Percentiles rank a stretch among this genome's conserved stretches.
Conservation (phyloP, 2,888 invertebrate genomes). For the Phaedon cochleariae region DNA sequence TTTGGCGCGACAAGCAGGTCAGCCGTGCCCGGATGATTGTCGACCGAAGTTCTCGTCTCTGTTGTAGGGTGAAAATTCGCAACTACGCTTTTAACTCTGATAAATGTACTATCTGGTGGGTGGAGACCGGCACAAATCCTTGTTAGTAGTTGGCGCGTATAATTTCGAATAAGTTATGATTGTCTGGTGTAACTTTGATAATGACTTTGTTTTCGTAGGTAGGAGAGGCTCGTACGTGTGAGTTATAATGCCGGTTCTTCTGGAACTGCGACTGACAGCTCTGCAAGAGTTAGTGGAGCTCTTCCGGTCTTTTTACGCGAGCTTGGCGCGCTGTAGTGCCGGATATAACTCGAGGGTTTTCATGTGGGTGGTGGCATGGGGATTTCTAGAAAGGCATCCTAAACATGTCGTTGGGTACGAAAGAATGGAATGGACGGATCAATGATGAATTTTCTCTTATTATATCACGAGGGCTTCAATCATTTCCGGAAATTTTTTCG, state of each 20-base stretch:
- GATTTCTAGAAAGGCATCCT: background rate
- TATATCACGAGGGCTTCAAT: too few species aligned
- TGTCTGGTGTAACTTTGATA: constrained; percentile 54
- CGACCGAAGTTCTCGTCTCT: constrained; percentile 15
- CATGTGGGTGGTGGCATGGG: background rate
- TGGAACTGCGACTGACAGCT: constrained; percentile 35
- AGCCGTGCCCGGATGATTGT: constrained; percentile 15
- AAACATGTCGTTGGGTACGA: background rate
- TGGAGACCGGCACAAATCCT: constrained; percentile 44
- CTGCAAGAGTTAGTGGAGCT: constrained; percentile 29
- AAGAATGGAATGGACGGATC: background rate
- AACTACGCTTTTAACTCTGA: constrained; percentile 39
- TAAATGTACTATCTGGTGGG: constrained; percentile 37
- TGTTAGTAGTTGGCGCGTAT: constrained; percentile 48
- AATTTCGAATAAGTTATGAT: constrained; percentile 53
- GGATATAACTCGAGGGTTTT: background rate
- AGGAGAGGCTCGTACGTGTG: constrained; percentile 14
- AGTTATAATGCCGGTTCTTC: constrained; percentile 28
- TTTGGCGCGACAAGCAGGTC: constrained; percentile 32
- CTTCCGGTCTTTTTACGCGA: constrained; percentile 13
- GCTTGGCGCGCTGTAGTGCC: background rate
- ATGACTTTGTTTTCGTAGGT: constrained; percentile 52
- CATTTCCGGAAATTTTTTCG: too few species aligned
- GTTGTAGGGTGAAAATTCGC: constrained; percentile 35
- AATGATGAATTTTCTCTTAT: too few species aligned